Evolutionary conservation across 2,797 vertebrate species (phyloP), one percentile per base, ranked within the genome.

Genomic region (Anableps anableps): DNA sequence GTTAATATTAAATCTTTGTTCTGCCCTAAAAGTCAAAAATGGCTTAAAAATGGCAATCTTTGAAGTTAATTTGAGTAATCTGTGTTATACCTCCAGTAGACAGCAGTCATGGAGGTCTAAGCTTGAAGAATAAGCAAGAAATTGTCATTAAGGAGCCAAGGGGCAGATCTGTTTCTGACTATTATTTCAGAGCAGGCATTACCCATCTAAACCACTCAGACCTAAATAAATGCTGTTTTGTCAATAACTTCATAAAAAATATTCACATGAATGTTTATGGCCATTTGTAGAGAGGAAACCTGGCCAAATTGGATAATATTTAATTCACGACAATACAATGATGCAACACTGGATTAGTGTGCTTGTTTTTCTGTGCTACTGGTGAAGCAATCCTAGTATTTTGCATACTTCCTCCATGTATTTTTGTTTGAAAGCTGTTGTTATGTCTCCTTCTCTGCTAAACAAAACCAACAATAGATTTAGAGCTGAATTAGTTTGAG

Each of bases 401-500:
- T 62, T 62, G 14, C 16, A 31, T 31, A 29, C 58, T 34, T 62
- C 16, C 13, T 26, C 26, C 26, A 60, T 29, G 41, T 8, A 45
- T 34, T 31, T 72, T 31, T 34, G 29, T 11, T 50, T 50, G 19
- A 47, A 72, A 50, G 71, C 31, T 72, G 17, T 17, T 48, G n/a
- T 50, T 34, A 17, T 72, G 5, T 31, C 26, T 71, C 68, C 29
- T 75, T n/a, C 19, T 36, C 1, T 23, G 31, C 38, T 77, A 51
- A 78, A 71, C 5, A 9, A 83, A 36, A 72, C 43, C 41, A 17
- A 17, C 36, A 53, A 9, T 31, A 6, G 23, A 75, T 43, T 29
- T 64, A 50, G 47, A 74, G 38, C 43, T 55, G 75, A 66, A 60
- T 58, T 45, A 58, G 62, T 23, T 38, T 38, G 60, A 80, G 7